Evolutionary conservation across 1,140 invertebrate species (phyloP), one percentile per base, ranked within the genome.

Genomic region (Tetramorium parvispinum): DNA sequence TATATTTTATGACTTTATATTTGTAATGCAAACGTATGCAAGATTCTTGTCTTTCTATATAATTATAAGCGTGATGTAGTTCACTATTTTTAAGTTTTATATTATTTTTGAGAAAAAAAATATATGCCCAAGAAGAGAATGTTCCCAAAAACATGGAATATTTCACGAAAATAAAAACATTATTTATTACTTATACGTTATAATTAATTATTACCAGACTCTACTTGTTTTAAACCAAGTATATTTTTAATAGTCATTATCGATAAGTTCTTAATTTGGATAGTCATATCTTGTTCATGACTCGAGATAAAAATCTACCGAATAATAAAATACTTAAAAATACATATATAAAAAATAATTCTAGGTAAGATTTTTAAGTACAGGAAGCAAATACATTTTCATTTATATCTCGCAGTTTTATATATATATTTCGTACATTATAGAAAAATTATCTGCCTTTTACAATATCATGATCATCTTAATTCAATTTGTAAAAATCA

Each of bases 401-500:
- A 78, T 78, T 78, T 78, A 78, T 53, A 66, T 32, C 21, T 18
- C 10, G 40, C 21, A 63, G 49, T n/a, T n/a, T n/a, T n/a, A 79
- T 53, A 51, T 16, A 70, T 82, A 24, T 49, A 13, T 59, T 55
- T 55, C n/a, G 0, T 75, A 43, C 59, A 21, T 76, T 51, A 13
- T 24, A 18, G 16, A 49, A 40, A 63, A 37, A 51, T 79, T 18
- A 76, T 76, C 24, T 37, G 27, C 13, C 2, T 0, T 61, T 24
- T 76, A 4, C 40, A 24, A 24, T 51, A 66, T 49, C n/a, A 6
- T 49, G 13, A 24, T 37, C 0, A 13, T 40, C 1, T 63, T 32
- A 32, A 32, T 32, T 32, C 32, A 32, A 32, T 3, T 32, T 32
- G 32, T 32, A 32, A 32, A 32, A 32, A 4, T 32, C 3, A 32